Evolutionary conservation across 2,888 invertebrate genomes (phyloP), one percentile per base, ranked within the genome.

Genomic region (Incurvaria masculella): DNA sequence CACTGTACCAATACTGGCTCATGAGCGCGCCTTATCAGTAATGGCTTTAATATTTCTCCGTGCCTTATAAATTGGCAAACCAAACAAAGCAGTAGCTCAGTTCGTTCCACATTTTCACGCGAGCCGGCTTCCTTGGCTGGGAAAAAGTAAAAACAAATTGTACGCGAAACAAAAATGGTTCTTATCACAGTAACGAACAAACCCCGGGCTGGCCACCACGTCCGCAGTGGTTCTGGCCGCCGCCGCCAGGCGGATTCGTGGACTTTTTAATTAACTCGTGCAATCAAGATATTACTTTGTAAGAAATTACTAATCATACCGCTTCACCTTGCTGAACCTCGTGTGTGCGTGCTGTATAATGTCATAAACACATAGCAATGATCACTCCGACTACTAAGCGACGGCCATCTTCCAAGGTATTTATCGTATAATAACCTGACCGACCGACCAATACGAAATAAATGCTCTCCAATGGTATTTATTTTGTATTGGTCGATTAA

Each of bases 41-140:
- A 78, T 76, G 75, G 73, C 71, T 67, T 75, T 71, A 74, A 75
- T 76, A 75, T 76, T 75, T 73, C 70, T 66, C 74, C 60, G 70
- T 76, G 68, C 70, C 74, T 75, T 79, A 79, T 79, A 79, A 78
- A 78, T 76, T 78, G 79, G 73, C 70, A 69, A 76, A 74, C 75
- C 71, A 78, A 79, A 79, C 78, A 79, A 74, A 75, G 65, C 67
- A 61, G n/a, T 61, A 57, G 62, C 68, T 69, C 78, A 78, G 78
- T 78, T 72, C 71, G 68, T 65, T 74, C 68, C 60, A 75, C 69
- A 74, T 75, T 76, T 73, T 72, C 66, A 65, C 63, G 72, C 67
- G 69, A 66, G 62, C 64, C 65, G 70, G 70, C 74, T 74, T 72
- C 71, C 66, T 63, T 64, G 65, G 57, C 11, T n/a, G 33, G 5